phyloP scores from a whole-genome alignment of 2,113 vertebrate species.

The Nesoenas mayeri region DNA sequence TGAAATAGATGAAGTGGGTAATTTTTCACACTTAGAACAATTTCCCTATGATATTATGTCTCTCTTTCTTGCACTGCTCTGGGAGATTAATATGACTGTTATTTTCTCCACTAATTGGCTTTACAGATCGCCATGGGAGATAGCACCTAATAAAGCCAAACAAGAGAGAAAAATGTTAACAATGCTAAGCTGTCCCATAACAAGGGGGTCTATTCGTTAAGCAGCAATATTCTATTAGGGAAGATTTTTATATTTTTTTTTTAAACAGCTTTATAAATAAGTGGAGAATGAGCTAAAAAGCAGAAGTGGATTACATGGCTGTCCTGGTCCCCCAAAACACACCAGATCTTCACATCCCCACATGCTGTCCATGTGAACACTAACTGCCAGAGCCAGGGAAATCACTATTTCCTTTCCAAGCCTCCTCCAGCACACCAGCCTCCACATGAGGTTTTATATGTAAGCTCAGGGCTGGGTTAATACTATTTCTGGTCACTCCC shows the following conservation, averaged over 20 bases:
- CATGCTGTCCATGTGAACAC: not conserved
- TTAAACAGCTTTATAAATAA: not conserved
- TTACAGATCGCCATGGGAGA: slow-evolving; percentile 67
- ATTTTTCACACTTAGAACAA: slow-evolving; percentile 83
- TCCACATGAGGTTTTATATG: not conserved
- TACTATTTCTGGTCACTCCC: not conserved
- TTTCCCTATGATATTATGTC: slow-evolving; percentile 71
- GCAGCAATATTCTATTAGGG: not conserved
- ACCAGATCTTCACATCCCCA: not conserved
- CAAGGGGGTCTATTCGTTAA: slow-evolving; percentile 16
- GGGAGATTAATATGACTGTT: slow-evolving; percentile 77
- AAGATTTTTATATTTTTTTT: not conserved
- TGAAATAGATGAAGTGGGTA: slow-evolving; percentile 80
- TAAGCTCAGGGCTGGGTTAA: not conserved
- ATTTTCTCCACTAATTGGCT: slow-evolving; percentile 75
- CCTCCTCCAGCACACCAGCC: not conserved
- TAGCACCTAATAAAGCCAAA: slow-evolving; percentile 63
- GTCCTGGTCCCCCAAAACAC: not conserved
- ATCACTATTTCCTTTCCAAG: not conserved
- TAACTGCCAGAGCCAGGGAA: not conserved
- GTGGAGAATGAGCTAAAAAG: not conserved
- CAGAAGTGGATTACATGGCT: not conserved
- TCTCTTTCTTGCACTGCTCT: slow-evolving; percentile 66
- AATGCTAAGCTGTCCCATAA: slow-evolving; percentile 14
- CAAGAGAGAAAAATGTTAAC: slow-evolving; percentile 54